A percentile compares a stretch with the other conserved stretches of the same genome.
These are phyloP conservation scores for Hiodon tergisus DNA, from an alignment of 2,113 vertebrate genomes.

Conservation along the genomic window DNA sequence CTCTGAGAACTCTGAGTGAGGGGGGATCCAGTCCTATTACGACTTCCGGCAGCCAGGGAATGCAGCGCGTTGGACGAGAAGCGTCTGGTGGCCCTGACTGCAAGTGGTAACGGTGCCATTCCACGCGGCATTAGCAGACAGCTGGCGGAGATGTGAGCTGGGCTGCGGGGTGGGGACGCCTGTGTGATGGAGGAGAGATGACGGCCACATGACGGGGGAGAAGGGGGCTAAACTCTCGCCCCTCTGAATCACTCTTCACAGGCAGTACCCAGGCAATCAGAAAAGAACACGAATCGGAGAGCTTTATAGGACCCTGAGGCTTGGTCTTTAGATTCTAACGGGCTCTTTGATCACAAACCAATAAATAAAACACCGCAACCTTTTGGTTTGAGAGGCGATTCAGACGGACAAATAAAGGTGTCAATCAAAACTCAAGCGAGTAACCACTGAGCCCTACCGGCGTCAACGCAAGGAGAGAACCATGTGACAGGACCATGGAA, in stretches of 20 bases:
- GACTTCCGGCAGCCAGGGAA: not conserved
- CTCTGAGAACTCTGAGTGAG: not conserved
- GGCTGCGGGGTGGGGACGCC: not conserved
- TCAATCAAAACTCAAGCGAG: not conserved
- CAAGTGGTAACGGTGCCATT: not conserved
- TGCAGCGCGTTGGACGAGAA: not conserved
- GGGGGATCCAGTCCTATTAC: not conserved
- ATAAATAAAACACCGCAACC: no score
- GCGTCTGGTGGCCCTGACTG: not conserved
- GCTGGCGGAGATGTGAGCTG: slow-evolving; percentile 15
- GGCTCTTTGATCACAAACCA: no score
- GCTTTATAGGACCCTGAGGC: no score
- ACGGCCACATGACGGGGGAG: slow-evolving; percentile 15
- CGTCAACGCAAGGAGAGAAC: not conserved
- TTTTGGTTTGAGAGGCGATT: no score
- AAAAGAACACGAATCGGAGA: no score
- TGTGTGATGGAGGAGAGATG: not conserved
- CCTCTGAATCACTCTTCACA: not conserved
- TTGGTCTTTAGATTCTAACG: no score
- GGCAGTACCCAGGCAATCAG: not conserved
- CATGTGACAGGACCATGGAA: not conserved
- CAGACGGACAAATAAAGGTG: not conserved
- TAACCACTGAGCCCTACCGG: not conserved
- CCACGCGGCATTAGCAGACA: not conserved
- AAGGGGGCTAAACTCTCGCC: slow-evolving; percentile 17